Evolutionary conservation across 2,797 vertebrate genomes (phyloP), one percentile per base, ranked within the genome.

Genomic region (Intellagama lesueurii): DNA sequence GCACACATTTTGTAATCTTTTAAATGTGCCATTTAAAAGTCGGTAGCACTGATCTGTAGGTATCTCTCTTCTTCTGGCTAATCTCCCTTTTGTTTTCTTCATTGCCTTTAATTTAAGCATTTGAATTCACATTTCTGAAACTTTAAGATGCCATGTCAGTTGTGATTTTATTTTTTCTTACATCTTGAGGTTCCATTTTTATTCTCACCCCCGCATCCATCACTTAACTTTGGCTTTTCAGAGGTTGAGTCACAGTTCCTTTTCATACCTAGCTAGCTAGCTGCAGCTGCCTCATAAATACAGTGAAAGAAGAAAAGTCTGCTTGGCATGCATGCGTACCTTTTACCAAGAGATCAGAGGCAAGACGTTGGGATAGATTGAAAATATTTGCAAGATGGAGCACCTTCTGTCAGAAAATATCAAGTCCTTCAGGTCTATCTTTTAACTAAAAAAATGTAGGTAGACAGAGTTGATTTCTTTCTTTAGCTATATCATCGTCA

Each of bases 181-280:
- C 56, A 75, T 49, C 60, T 44, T n/a, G 28, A 76, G 52, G 6
- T 32, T 77, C 40, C 32, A 35, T 69, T 75, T 40, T 72, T 73
- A 12, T n/a, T 73, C 12, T 81, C 70, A 44, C 40, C 56, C 70
- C 47, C 70, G 26, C 70, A 77, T 19, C 78, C 78, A 47, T 70
- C 87, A 84, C 30, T 83, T 75, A 88, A 80, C 87, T 69, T 88
- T 83, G 69, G 28, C 60, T 64, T 81, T 79, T 76, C 14, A 72
- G 49, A 84, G 30, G 19, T 44, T 72, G 77, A 89, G 69, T 89
- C 76, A 72, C 77, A 72, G 72, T 52, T 72, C 24, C 73, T 81
- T 60, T 32, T 22, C 60, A 11, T 70, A 44, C 75, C 19, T 76
- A 49, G 44, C 81, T 14, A 85, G 49, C 35, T 80, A 40, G 6